These are phyloP conservation scores for Cynodonichthys magdalenae DNA, from an alignment of 2,797 vertebrate genomes.

Conservation along the genomic window DNA sequence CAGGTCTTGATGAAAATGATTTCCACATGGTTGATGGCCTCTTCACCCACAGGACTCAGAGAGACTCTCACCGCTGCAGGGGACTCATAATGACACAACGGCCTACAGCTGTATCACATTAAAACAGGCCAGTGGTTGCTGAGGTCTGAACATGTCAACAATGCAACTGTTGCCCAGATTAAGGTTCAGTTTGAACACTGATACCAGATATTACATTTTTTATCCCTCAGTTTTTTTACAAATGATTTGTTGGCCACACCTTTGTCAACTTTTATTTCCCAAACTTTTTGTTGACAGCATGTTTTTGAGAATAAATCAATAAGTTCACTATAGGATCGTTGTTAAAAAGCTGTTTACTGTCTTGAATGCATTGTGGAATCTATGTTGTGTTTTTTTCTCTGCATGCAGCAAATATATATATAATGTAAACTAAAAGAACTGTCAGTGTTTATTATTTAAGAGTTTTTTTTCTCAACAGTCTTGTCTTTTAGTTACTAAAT, in stretches of 20 bases:
- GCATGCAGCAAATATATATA: too few species aligned
- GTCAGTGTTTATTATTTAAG: too few species aligned
- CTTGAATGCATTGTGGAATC: too few species aligned
- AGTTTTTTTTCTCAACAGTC: too few species aligned
- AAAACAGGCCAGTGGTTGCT: background rate
- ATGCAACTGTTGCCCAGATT: background rate
- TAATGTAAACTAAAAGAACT: too few species aligned
- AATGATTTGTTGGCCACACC: background rate
- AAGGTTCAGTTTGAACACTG: background rate
- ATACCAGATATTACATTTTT: background rate
- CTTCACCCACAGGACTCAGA: slow-evolving; percentile 21
- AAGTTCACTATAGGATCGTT: too few species aligned
- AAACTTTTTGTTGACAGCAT: too few species aligned
- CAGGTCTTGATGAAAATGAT: slow-evolving; percentile 71
- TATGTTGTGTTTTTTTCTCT: too few species aligned
- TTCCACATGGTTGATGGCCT: slow-evolving; percentile 58
- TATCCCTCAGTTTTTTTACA: background rate
- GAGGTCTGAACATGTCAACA: background rate
- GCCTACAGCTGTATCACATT: slow-evolving; percentile 1
- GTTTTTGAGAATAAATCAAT: too few species aligned
- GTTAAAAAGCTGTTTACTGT: too few species aligned
- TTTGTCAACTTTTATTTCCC: too few species aligned
- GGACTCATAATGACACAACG: slow-evolving; percentile 12
- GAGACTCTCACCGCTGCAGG: slow-evolving; percentile 12
- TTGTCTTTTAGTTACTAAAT: too few species aligned